phyloP scores from a whole-genome alignment of 2,113 vertebrate species.

The Corydoras maculifer region DNA sequence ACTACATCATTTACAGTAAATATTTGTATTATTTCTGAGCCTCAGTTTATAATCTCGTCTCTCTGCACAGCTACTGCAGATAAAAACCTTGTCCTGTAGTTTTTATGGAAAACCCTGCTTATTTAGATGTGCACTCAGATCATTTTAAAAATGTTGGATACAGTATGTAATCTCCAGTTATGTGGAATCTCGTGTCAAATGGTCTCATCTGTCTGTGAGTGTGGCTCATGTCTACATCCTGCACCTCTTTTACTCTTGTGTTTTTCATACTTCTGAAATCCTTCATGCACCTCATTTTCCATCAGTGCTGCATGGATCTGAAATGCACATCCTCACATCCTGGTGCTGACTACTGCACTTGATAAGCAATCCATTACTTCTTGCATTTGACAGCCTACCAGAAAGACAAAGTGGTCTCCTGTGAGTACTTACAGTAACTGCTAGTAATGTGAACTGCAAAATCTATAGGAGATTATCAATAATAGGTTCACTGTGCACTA shows the following conservation, averaged over 20 bases:
- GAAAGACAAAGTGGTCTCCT: conserved; percentile 21
- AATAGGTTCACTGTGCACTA: conserved; percentile 1
- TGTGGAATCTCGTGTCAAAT: too few relatives aligned
- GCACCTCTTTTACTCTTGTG: neutral
- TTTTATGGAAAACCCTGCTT: too few relatives aligned
- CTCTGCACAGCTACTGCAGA: too few relatives aligned
- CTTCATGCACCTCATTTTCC: neutral
- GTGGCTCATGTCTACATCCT: too few relatives aligned
- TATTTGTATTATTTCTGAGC: too few relatives aligned
- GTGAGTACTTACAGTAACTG: conserved; percentile 13
- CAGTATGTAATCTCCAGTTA: too few relatives aligned
- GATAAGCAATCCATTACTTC: conserved; percentile 9
- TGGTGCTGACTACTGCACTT: conserved; percentile 5
- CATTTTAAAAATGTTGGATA: too few relatives aligned
- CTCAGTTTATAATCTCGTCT: too few relatives aligned
- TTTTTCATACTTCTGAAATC: neutral
- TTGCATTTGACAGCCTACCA: conserved; percentile 11
- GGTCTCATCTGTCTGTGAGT: too few relatives aligned
- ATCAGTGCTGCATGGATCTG: neutral
- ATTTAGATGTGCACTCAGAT: too few relatives aligned
- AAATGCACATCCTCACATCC: neutral
- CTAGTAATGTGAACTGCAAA: conserved; percentile 23
- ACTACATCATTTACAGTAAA: too few relatives aligned
- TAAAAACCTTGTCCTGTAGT: too few relatives aligned
- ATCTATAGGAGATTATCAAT: conserved; percentile 16